phyloP scores from a whole-genome alignment of 2,888 invertebrate genomes.

The Tipula lateralis region DNA sequence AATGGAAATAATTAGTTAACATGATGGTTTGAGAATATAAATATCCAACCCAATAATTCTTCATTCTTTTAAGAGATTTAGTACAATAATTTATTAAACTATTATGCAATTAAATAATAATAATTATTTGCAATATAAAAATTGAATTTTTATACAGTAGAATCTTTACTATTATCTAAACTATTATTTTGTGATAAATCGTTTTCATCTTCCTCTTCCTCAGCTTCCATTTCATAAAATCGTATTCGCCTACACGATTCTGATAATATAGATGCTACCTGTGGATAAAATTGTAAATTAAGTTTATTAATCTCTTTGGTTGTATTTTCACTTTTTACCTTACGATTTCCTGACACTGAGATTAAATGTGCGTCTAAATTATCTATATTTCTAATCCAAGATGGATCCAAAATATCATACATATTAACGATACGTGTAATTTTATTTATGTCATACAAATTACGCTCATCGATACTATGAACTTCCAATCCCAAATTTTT shows the following conservation, averaged over 20 bases:
- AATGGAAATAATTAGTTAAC: too few relatives aligned
- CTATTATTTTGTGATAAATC: slow-evolving; percentile 50
- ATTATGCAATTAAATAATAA: too few relatives aligned
- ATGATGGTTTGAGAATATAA: too few relatives aligned
- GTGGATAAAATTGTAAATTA: neutral
- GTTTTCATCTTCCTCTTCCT: slow-evolving; percentile 84
- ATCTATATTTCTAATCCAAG: slow-evolving; percentile 58
- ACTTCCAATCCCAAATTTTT: slow-evolving; percentile 48
- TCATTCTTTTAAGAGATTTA: too few relatives aligned
- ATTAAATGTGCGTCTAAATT: slow-evolving; percentile 63
- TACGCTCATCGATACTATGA: slow-evolving; percentile 38
- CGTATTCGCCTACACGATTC: slow-evolving; percentile 74
- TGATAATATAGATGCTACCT: slow-evolving; percentile 77
- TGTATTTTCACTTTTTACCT: too few relatives aligned
- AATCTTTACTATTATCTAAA: slow-evolving; percentile 41
- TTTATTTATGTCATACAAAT: slow-evolving; percentile 41
- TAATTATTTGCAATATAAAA: neutral
- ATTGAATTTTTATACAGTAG: neutral
- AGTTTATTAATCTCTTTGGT: too few relatives aligned
- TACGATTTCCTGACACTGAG: slow-evolving; percentile 75
- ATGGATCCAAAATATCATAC: slow-evolving; percentile 52
- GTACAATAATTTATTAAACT: too few relatives aligned
- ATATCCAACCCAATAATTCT: too few relatives aligned
- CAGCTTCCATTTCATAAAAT: slow-evolving; percentile 88
- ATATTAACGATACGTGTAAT: slow-evolving; percentile 49